Evolutionary conservation across 1,140 invertebrate genomes (phyloP), one percentile per base, ranked within the genome.

Genomic region (Drosophila bifasciata): DNA sequence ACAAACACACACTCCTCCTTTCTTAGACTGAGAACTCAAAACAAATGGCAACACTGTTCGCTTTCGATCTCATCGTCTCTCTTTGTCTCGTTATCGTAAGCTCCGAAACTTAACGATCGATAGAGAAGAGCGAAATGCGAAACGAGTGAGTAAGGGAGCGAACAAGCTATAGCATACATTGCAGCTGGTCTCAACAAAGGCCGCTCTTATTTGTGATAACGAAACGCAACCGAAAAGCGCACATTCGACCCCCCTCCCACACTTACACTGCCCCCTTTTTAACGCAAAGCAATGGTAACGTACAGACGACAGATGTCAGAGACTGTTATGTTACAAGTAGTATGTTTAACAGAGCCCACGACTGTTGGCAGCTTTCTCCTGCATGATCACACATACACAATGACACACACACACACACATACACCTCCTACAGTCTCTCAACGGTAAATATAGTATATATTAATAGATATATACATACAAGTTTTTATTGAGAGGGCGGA

Each of bases 141-240:
- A 13, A 0, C 32, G 11, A 36, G 32, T 36, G 32, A 36, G 11
- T 36, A 11, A 67, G 48, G 16, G 62, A 45, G 61, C 21, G 21
- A 53, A 48, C 48, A 55, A 55, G 62, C 64, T 40, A 52, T 55
- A 67, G 62, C 32, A 36, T 36, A 36, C 32, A 36, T 36, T 36
- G 11, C 32, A 36, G 32, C 32, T 13, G 32, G 32, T 13, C 32
- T 36, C 5, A 5, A 13, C 32, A 36, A 8, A 13, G 32, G 32
- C 41, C 64, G 61, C 64, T 68, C 67, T 68, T 63, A 55, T 68
- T 68, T 68, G 64, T 68, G 64, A 68, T 68, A 68, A 46, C 63
- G 52, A 44, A 21, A 61, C 43, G 32, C 32, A 36, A 36, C 32
- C 32, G 32, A 36, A 55, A 52, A 41, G 21, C 60, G 16, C 25